Conservation (phyloP, 2,113 vertebrate species). For the Dicaeum eximium region DNA sequence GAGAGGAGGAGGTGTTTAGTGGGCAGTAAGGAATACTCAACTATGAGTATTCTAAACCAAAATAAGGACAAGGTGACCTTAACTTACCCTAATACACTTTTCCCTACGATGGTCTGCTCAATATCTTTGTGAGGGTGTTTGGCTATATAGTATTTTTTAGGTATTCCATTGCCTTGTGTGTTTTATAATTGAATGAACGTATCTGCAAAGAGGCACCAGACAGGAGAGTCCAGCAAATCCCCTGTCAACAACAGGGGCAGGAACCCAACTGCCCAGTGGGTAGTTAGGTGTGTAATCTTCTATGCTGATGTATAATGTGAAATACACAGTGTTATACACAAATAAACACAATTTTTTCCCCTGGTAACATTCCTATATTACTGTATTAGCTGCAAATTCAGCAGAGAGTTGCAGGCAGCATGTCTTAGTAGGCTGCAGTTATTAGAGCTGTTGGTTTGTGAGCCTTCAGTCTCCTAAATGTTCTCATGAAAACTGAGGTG, state of each 20-base stretch:
- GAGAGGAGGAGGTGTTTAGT: background rate
- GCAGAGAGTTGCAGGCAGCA: background rate
- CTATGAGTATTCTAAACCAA: background rate
- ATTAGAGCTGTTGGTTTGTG: background rate
- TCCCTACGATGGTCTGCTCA: background rate
- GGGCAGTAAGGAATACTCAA: background rate
- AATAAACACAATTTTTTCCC: background rate
- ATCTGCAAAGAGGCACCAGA: background rate
- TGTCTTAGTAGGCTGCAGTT: background rate
- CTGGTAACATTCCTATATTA: fast-evolving
- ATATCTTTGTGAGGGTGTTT: background rate
- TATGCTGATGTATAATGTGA: background rate
- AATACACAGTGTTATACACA: background rate
- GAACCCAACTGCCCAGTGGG: background rate
- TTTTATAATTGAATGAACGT: background rate
- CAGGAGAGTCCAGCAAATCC: background rate
- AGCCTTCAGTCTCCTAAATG: background rate
- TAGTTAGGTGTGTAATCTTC: background rate
- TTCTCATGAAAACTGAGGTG: background rate
- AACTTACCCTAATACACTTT: background rate
- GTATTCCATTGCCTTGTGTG: background rate
- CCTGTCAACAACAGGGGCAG: background rate
- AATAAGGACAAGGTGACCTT: background rate
- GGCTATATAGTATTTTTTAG: background rate
- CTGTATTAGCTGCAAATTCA: background rate